Percentiles rank a stretch among this genome's conserved stretches.
phyloP scores from a whole-genome alignment of 2,113 vertebrate species.

The Ifrita kowaldi region DNA sequence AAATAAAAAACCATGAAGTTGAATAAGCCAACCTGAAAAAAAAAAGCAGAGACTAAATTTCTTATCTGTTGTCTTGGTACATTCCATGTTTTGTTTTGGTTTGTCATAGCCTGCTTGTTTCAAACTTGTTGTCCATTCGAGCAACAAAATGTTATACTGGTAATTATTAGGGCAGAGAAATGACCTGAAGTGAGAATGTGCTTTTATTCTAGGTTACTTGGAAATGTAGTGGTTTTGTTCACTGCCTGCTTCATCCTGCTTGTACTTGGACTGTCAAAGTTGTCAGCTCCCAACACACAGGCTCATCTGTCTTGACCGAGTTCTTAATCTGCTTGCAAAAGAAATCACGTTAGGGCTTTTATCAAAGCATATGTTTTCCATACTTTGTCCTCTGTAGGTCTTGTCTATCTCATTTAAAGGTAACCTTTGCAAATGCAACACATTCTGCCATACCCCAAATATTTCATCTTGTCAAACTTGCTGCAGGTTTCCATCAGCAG shows the following conservation, averaged over 20 bases:
- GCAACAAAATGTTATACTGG: conserved; percentile 3
- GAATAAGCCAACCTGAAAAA: not conserved
- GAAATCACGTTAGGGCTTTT: not conserved
- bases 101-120: conserved; percentile 1
- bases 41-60: not conserved
- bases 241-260: not conserved
- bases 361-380: not conserved
- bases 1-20: not conserved
- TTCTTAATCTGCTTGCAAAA: conserved; percentile 22
- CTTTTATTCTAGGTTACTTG: not conserved
- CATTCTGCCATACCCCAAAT: not conserved
- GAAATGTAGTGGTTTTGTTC: not conserved
- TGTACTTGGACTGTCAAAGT: not conserved
- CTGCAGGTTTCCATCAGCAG: not conserved
- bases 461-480: not conserved
- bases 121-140: not conserved
- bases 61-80: not conserved
- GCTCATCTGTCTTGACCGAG: not conserved
- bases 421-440: not conserved
- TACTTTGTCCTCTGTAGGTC: not conserved
- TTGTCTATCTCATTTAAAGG: not conserved
- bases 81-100: not conserved
- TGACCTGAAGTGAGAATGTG: not conserved
- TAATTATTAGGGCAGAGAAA: not conserved
- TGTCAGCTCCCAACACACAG: not conserved